Evolutionary conservation across 1,140 invertebrate species (phyloP).

Genomic region (Scaptomyza hsui): DNA sequence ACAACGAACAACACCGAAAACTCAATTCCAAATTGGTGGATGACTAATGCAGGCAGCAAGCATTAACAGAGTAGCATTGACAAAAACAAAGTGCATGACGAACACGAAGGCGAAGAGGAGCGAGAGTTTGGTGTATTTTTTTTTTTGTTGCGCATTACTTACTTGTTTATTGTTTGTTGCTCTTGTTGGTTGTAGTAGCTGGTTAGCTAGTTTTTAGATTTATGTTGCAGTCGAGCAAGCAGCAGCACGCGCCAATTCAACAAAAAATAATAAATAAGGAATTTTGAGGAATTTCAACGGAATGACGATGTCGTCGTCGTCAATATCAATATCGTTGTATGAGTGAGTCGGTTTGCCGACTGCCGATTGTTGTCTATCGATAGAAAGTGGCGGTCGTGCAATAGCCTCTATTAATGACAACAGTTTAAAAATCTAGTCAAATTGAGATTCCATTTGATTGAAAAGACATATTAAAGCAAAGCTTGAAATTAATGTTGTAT

Average conservation of each 20-base stretch:
- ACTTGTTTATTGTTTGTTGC: conserved; percentile 31
- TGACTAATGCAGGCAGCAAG: conserved; percentile 58
- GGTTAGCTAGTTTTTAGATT: background rate
- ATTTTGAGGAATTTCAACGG: conserved; percentile 34
- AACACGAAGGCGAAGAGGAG: conserved; percentile 12
- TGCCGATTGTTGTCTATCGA: conserved; percentile 1
- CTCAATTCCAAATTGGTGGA: conserved; percentile 35
- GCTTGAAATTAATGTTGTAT: too few species aligned
- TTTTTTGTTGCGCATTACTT: conserved; percentile 45
- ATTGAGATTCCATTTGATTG: too few species aligned
- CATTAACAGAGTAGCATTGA: conserved; percentile 31
- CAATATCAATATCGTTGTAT: conserved; percentile 20
- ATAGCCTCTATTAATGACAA: background rate
- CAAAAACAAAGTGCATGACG: conserved; percentile 64
- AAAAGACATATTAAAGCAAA: too few species aligned
- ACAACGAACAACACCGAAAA: conserved; percentile 29
- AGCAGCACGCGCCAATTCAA: conserved; percentile 24
- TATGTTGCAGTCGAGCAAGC: background rate
- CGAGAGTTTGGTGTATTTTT: conserved; percentile 23
- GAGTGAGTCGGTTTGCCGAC: background rate
- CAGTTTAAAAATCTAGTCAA: too few species aligned
- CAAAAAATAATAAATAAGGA: conserved; percentile 45
- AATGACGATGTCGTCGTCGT: conserved; percentile 32
- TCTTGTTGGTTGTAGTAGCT: conserved; percentile 2
- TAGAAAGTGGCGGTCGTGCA: conserved; percentile 5